A percentile compares a stretch with the other conserved stretches of the same genome.
phyloP scores from a whole-genome alignment of 2,797 vertebrate genomes.

The Cuculus canorus region DNA sequence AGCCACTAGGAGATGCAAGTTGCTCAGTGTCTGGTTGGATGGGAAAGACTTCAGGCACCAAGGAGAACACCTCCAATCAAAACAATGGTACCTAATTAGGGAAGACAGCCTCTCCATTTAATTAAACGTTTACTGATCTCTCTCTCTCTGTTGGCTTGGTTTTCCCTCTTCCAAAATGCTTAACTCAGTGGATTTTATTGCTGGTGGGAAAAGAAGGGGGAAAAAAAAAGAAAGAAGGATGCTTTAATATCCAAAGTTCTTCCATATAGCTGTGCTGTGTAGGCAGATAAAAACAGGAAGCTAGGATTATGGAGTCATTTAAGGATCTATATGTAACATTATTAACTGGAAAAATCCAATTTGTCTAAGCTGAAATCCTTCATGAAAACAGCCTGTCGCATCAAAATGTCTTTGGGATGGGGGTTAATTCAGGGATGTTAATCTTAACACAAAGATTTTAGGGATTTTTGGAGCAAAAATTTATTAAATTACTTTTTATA shows the following conservation, averaged over 20 bases:
- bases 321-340: not conserved
- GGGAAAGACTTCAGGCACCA: not conserved
- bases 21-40: not conserved
- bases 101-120: not conserved
- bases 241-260: not conserved
- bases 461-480: not conserved
- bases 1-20: constrained; percentile 37
- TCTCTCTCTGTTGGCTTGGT: not conserved
- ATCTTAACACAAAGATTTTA: not conserved
- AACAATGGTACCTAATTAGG: not conserved
- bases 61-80: not conserved
- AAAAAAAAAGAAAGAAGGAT: too few species aligned
- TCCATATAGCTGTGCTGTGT: not conserved
- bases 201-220: not conserved
- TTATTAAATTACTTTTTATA: not conserved
- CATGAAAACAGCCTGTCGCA: not conserved
- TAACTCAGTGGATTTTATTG: not conserved
- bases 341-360: constrained; percentile 3
- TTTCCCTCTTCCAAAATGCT: not conserved
- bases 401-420: not conserved
- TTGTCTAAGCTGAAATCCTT: not conserved
- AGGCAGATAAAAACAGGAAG: not conserved
- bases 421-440: not conserved
- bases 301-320: not conserved
- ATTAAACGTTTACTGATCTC: not conserved